A percentile compares a stretch with the other conserved stretches of the same genome.
Conservation (phyloP, 2,113 vertebrate genomes). For the Xenotilapia caudafasciata region DNA sequence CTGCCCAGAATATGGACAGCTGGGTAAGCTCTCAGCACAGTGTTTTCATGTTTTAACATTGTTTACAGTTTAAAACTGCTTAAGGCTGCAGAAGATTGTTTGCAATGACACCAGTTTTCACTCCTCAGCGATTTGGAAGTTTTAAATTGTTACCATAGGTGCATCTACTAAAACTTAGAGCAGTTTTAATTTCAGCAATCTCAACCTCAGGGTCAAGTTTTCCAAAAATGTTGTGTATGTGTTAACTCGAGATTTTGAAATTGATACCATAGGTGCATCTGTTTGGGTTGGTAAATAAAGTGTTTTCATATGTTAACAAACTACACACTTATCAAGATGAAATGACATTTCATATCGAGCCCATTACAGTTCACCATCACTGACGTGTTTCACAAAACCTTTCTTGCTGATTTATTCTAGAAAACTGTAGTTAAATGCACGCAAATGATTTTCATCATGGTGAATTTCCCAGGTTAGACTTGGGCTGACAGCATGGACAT, state of each 20-base stretch:
- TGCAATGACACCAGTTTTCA: background rate
- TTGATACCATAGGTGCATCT: background rate
- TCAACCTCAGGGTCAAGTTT: background rate
- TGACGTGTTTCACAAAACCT: background rate
- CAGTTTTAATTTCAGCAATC: background rate
- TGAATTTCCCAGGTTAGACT: background rate
- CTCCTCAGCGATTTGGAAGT: background rate
- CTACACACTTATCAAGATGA: background rate
- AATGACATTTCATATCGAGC: background rate
- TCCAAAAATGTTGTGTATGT: background rate
- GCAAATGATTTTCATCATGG: background rate
- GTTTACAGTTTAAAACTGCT: background rate
- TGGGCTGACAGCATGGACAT: background rate
- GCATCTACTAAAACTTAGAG: background rate
- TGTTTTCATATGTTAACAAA: background rate
- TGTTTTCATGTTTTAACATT: background rate
- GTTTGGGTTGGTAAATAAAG: background rate
- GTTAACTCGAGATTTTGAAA: background rate
- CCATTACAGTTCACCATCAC: background rate
- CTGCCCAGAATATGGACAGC: conserved; percentile 92
- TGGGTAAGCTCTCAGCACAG: conserved; percentile 72
- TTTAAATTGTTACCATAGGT: background rate
- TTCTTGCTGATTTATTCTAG: background rate
- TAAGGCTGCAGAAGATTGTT: background rate
- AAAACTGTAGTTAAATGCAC: background rate